These are phyloP conservation scores for Rhinopomastus cyanomelas DNA, from an alignment of 2,113 vertebrate species.

Conservation along the genomic window DNA sequence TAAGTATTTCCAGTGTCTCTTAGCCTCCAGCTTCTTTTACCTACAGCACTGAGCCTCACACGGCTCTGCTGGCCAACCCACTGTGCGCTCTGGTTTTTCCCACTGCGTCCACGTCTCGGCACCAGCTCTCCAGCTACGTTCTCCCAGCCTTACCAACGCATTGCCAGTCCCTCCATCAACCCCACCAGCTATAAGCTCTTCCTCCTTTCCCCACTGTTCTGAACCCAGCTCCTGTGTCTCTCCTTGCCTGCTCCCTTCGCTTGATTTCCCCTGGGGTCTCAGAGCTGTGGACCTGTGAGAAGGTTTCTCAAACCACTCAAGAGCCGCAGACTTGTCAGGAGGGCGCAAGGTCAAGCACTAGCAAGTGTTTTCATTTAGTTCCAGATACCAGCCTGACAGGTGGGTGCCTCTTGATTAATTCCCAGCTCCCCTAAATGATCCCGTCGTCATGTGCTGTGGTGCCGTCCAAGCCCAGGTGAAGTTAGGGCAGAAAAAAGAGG, in stretches of 20 bases:
- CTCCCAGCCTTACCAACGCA: background rate
- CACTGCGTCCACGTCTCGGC: rapidly evolving
- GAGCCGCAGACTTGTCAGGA: conserved; percentile 35
- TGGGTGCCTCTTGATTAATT: conserved; percentile 88
- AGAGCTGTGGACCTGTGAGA: background rate
- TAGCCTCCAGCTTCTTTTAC: background rate
- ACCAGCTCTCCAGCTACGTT: background rate
- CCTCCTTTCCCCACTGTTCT: background rate
- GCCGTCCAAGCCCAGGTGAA: background rate
- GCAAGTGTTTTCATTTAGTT: conserved; percentile 93
- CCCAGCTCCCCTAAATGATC: conserved; percentile 63
- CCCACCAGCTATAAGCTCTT: background rate
- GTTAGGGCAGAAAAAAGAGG: background rate
- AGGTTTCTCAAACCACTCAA: background rate
- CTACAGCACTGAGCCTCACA: background rate
- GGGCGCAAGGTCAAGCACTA: conserved; percentile 72
- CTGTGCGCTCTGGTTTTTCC: background rate
- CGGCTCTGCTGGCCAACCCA: background rate
- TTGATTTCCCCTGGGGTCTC: background rate
- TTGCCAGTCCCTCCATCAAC: background rate
- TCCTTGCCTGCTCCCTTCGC: background rate
- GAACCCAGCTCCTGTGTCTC: background rate
- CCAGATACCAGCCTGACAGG: conserved; percentile 96
- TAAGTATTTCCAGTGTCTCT: background rate
- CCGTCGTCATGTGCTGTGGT: background rate